Conservation (phyloP, 2,797 vertebrate species). For the Notamacropus eugenii region DNA sequence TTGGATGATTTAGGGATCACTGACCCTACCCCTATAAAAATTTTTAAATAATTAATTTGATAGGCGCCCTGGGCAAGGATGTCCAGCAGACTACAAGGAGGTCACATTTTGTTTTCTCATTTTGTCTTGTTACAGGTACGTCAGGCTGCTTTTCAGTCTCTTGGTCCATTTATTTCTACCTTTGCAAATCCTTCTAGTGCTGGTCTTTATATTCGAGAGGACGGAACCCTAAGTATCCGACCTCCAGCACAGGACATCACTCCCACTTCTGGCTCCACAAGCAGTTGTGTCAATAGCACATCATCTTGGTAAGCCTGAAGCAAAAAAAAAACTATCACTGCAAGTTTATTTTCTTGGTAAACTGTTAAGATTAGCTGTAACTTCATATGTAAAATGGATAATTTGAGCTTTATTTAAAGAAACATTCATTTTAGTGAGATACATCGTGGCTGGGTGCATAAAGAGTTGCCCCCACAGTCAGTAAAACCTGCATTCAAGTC, state of each 20-base stretch:
- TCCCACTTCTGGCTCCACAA: conserved; percentile 25
- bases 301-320: conserved; percentile 42
- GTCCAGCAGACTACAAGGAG: background rate
- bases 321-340: background rate
- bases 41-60: background rate
- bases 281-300: background rate
- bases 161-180: conserved; percentile 94
- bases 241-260: conserved; percentile 49
- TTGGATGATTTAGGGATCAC: background rate
- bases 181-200: conserved; percentile 93
- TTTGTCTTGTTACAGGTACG: conserved; percentile 85
- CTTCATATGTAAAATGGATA: conserved; percentile 69
- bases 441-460: background rate
- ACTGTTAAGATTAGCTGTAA: conserved; percentile 51
- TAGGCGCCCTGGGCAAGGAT: background rate
- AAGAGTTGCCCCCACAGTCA: background rate
- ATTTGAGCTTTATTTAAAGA: conserved; percentile 72
- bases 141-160: conserved; percentile 94
- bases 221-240: conserved; percentile 85
- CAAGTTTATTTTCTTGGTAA: background rate
- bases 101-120: background rate
- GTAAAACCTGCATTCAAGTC: background rate
- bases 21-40: background rate
- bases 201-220: conserved; percentile 90
- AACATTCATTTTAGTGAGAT: background rate